Conservation (phyloP, 2,113 vertebrate species). For the Rhodinocichla rosea region DNA sequence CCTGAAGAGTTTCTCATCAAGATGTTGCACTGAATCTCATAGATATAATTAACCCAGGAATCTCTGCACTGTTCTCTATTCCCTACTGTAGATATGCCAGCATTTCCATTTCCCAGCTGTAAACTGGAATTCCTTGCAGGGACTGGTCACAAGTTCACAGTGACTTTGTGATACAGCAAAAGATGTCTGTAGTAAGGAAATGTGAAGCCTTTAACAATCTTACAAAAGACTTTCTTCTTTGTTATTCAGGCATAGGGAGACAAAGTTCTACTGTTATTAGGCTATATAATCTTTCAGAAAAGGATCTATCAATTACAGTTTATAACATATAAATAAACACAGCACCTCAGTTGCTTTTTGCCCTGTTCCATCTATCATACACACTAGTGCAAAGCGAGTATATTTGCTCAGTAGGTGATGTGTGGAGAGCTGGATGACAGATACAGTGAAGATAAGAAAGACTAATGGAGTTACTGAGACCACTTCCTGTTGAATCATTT, state of each 20-base stretch:
- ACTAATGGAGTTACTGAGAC: background rate
- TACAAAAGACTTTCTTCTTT: background rate
- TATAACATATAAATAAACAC: background rate
- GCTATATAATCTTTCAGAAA: background rate
- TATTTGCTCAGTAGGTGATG: background rate
- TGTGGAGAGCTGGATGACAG: background rate
- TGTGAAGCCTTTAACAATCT: background rate
- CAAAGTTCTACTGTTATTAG: background rate
- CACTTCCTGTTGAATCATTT: background rate
- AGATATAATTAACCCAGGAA: background rate
- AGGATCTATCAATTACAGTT: background rate
- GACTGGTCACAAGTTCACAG: background rate
- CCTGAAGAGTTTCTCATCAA: background rate
- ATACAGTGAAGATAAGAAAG: background rate
- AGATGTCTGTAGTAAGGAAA: background rate
- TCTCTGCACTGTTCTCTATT: background rate
- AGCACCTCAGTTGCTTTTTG: background rate
- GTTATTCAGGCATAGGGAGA: background rate
- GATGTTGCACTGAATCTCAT: background rate
- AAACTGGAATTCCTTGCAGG: background rate
- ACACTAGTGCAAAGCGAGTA: background rate
- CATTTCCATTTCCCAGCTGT: background rate
- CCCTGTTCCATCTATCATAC: background rate
- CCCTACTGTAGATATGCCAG: background rate
- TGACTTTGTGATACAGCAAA: background rate